Evolutionary conservation across 2,797 vertebrate species (phyloP).

Genomic region (Bradypus variegatus): DNA sequence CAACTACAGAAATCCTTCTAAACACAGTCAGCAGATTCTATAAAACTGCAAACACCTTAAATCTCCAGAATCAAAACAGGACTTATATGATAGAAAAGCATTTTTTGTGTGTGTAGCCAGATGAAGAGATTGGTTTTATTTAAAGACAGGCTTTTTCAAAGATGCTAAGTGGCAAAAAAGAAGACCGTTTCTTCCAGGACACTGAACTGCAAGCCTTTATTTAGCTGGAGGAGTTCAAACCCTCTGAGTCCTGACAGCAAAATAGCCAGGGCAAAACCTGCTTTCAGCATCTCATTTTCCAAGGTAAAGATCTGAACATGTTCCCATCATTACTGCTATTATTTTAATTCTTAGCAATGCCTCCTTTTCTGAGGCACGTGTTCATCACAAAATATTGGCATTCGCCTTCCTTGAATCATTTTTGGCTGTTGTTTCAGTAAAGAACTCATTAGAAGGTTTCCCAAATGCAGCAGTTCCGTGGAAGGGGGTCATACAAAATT

Average conservation of each 20-base stretch:
- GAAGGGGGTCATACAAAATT: conserved; percentile 70
- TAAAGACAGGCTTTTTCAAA: conserved; percentile 57
- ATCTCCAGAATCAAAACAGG: conserved; percentile 60
- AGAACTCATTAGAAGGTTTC: conserved; percentile 56
- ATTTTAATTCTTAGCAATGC: conserved; percentile 21
- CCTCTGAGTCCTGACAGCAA: not conserved
- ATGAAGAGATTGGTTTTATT: conserved; percentile 69
- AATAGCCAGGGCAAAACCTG: conserved; percentile 21
- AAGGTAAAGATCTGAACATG: conserved; percentile 52
- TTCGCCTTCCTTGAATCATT: conserved; percentile 55
- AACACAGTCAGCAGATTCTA: conserved; percentile 52
- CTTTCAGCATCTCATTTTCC: conserved; percentile 52
- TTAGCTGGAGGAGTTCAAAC: not conserved
- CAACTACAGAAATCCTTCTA: conserved; percentile 48
- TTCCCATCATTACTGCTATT: not conserved
- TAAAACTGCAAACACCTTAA: conserved; percentile 60
- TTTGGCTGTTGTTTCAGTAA: not conserved
- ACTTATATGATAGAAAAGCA: conserved; percentile 64
- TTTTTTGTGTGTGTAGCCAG: conserved; percentile 58
- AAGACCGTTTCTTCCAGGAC: not conserved
- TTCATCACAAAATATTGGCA: conserved; percentile 42
- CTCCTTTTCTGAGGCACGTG: conserved; percentile 41
- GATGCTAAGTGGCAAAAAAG: not conserved
- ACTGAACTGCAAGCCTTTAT: not conserved
- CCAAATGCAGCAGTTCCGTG: conserved; percentile 63